Evolutionary conservation across 2,797 vertebrate genomes (phyloP).

Genomic region (Sorex maritimensis): DNA sequence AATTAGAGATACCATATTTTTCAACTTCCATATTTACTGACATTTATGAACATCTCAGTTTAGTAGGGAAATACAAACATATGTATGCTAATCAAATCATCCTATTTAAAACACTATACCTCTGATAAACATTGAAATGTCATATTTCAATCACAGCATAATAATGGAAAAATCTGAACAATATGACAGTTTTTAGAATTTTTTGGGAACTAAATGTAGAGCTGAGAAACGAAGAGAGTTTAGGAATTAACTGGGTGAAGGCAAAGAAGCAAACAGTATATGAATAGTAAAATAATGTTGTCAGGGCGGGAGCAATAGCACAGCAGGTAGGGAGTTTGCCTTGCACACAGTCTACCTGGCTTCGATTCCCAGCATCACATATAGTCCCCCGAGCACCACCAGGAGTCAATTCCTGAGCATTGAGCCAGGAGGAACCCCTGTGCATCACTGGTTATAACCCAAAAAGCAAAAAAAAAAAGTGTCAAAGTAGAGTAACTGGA

Average conservation of each 20-base stretch:
- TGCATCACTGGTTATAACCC: too few relatives aligned
- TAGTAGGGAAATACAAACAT: background rate
- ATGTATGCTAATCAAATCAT: background rate
- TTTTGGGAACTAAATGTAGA: conserved; percentile 15
- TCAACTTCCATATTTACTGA: background rate
- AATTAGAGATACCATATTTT: background rate
- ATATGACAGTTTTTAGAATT: background rate
- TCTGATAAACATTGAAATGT: background rate
- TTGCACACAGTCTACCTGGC: too few relatives aligned
- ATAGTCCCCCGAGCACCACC: too few relatives aligned
- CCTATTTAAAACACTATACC: background rate
- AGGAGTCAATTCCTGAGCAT: too few relatives aligned
- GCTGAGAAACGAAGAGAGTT: background rate
- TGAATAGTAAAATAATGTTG: background rate
- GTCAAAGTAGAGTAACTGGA: background rate
- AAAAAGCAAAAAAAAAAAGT: too few relatives aligned
- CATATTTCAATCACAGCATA: background rate
- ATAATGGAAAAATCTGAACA: background rate
- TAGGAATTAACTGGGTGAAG: background rate
- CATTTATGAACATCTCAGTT: background rate
- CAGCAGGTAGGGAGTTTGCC: too few relatives aligned
- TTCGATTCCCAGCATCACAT: too few relatives aligned
- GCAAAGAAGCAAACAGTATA: background rate
- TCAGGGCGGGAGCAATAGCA: background rate
- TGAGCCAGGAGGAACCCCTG: too few relatives aligned